A percentile compares a stretch with the other conserved stretches of the same genome.
These are phyloP conservation scores for Lepidurus packardi DNA, from an alignment of 1,140 invertebrate genomes.

Conservation along the genomic window DNA sequence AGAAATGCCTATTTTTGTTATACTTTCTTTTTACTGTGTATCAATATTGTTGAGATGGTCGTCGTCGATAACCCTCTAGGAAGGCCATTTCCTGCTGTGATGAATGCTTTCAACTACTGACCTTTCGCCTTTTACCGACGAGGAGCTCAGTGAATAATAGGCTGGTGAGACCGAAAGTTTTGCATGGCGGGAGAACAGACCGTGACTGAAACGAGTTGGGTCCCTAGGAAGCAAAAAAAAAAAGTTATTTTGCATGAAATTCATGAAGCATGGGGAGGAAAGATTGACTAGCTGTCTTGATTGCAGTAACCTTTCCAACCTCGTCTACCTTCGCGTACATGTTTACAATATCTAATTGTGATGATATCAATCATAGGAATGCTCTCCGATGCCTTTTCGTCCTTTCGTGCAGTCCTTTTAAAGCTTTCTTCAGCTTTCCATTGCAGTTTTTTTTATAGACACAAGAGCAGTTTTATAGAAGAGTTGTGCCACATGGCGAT, in stretches of 20 bases:
- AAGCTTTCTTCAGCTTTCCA: no score
- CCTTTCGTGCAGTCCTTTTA: no score
- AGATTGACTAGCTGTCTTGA: not conserved
- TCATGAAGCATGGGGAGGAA: not conserved
- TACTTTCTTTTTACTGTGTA: not conserved
- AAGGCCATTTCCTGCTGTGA: slow-evolving; percentile 1
- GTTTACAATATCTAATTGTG: slow-evolving; percentile 19
- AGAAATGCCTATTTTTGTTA: not conserved
- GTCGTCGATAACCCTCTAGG: slow-evolving; percentile 1
- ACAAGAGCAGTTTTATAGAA: no score
- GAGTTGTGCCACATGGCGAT: no score
- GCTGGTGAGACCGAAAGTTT: not conserved
- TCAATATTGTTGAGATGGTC: slow-evolving; percentile 10
- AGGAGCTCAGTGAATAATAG: not conserved
- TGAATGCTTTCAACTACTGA: not conserved
- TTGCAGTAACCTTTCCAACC: not conserved
- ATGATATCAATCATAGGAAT: not conserved
- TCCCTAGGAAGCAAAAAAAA: no score
- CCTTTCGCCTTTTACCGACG: not conserved
- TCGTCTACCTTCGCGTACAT: not conserved
- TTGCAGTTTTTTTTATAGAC: no score
- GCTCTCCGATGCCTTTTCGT: no score
- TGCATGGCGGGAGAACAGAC: not conserved
- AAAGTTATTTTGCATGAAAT: not conserved
- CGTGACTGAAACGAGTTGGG: not conserved